Percentiles rank a stretch among this genome's conserved stretches.
These are phyloP conservation scores for Ardeotis arabs DNA, from an alignment of 2,113 vertebrate species.

Conservation along the genomic window DNA sequence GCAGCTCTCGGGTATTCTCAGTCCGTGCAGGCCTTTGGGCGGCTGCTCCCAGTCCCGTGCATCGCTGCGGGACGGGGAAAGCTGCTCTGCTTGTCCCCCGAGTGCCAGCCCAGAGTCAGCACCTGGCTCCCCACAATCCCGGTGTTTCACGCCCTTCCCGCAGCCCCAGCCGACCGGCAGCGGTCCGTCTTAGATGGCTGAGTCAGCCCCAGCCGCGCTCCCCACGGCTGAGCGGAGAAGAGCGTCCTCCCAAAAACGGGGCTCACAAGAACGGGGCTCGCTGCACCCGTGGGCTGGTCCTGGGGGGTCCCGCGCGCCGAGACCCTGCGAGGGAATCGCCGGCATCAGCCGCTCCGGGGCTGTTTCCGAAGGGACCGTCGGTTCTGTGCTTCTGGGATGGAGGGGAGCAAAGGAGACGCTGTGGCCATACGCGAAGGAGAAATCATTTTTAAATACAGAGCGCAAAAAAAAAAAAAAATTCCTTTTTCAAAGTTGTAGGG, in stretches of 20 bases:
- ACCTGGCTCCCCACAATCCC: no score
- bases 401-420: not conserved
- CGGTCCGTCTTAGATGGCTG: not conserved
- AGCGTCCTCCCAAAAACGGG: not conserved
- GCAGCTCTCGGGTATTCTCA: not conserved
- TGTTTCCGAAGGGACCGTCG: not conserved
- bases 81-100: not conserved
- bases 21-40: not conserved
- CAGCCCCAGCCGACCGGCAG: not conserved
- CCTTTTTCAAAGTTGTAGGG: not conserved
- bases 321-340: no score
- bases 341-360: not conserved
- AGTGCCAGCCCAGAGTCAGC: not conserved
- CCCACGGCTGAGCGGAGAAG: not conserved
- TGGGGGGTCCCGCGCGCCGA: no score
- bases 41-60: not conserved
- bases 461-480: no score
- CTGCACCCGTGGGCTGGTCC: no score
- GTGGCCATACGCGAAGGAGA: fast-evolving
- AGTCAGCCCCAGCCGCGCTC: not conserved
- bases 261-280: not conserved
- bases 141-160: not conserved
- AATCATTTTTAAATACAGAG: not conserved
- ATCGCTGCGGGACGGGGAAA: not conserved
- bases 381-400: not conserved